A percentile compares a stretch with the other conserved stretches of the same genome.
Evolutionary conservation across 2,888 invertebrate species (phyloP).

Genomic region (Cerceris rybyensis): DNA sequence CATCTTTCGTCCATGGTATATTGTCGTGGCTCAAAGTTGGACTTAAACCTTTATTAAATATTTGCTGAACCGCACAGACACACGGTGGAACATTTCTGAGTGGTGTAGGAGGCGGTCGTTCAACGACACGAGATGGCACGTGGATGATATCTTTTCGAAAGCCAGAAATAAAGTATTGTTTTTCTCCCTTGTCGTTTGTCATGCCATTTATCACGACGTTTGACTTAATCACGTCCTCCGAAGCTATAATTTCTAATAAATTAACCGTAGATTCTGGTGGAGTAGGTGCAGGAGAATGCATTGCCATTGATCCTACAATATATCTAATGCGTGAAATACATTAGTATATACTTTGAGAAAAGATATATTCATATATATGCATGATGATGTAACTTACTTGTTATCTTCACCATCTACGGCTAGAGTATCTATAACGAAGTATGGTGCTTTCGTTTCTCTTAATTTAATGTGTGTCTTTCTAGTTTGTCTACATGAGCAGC

Average conservation of each 20-base stretch:
- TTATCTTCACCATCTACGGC: slow-evolving; percentile 61
- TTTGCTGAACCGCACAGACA: slow-evolving; percentile 67
- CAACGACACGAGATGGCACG: slow-evolving; percentile 51
- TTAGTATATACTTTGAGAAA: not conserved
- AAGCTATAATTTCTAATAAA: slow-evolving; percentile 65
- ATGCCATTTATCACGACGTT: slow-evolving; percentile 63
- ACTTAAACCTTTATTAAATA: slow-evolving; percentile 53
- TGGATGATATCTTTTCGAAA: slow-evolving; percentile 61
- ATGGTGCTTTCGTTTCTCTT: slow-evolving; percentile 66
- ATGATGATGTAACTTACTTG: slow-evolving; percentile 42
- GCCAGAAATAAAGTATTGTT: slow-evolving; percentile 65
- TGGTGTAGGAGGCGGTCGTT: slow-evolving; percentile 34
- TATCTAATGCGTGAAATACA: slow-evolving; percentile 48
- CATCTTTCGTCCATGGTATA: slow-evolving; percentile 65
- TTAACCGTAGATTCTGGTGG: slow-evolving; percentile 62
- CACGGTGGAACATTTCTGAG: slow-evolving; percentile 73
- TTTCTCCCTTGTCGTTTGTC: slow-evolving; percentile 61
- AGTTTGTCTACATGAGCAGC: slow-evolving; percentile 75
- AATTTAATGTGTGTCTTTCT: slow-evolving; percentile 65
- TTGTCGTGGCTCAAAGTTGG: slow-evolving; percentile 59
- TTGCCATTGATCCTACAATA: slow-evolving; percentile 70
- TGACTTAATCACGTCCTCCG: slow-evolving; percentile 62
- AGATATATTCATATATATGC: not conserved
- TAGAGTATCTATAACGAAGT: slow-evolving; percentile 69
- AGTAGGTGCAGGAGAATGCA: slow-evolving; percentile 72